Evolutionary conservation across 1,140 invertebrate species (phyloP).

Genomic region (Hydropsyche tenuis): DNA sequence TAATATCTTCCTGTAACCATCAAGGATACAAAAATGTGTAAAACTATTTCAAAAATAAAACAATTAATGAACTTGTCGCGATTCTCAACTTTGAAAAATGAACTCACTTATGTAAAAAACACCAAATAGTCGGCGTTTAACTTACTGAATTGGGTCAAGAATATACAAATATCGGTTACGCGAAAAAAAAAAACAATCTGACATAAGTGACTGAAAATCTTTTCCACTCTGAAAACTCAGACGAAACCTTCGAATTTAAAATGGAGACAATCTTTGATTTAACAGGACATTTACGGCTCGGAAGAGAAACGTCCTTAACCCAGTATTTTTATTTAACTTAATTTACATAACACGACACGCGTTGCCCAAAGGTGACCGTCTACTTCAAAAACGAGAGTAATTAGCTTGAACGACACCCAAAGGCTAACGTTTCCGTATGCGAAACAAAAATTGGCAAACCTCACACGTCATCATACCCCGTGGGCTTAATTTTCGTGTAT

Average conservation of each 20-base stretch:
- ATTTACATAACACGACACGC: too few species aligned
- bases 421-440: too few species aligned
- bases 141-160: slow-evolving; percentile 14
- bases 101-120: neutral
- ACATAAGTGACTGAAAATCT: neutral
- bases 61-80: slow-evolving; percentile 13
- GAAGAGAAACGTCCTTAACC: neutral
- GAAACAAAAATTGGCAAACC: too few species aligned
- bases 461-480: too few species aligned
- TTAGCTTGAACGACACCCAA: too few species aligned
- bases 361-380: too few species aligned
- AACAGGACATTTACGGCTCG: neutral
- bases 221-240: neutral
- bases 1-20: neutral
- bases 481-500: too few species aligned
- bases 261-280: neutral
- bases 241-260: neutral
- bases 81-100: slow-evolving; percentile 11
- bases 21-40: neutral
- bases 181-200: slow-evolving; percentile 6
- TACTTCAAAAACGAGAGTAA: too few species aligned
- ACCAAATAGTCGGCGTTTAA: neutral
- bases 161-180: slow-evolving; percentile 21
- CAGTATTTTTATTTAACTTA: too few species aligned
- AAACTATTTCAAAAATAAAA: too few species aligned